Percentiles rank a stretch among this genome's conserved stretches.
Evolutionary conservation across 2,113 vertebrate genomes (phyloP).

Genomic region (Chaetorhynchus papuensis): DNA sequence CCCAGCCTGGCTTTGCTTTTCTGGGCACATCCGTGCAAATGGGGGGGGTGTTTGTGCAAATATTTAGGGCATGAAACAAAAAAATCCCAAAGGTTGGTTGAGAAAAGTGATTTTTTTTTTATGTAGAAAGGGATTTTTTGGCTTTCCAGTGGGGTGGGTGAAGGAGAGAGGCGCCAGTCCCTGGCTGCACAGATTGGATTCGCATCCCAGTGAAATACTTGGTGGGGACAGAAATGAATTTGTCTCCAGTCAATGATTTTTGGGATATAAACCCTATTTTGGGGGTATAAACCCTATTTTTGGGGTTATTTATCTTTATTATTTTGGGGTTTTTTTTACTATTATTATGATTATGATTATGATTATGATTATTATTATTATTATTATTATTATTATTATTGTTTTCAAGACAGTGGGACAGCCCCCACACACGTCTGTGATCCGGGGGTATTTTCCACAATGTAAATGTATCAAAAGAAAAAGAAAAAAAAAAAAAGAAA

Average conservation of each 20-base stretch:
- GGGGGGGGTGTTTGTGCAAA: not conserved
- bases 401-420: not conserved
- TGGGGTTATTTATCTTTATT: too few relatives aligned
- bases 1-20: not conserved
- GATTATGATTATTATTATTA: rapidly evolving
- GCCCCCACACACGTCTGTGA: not conserved
- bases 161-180: not conserved
- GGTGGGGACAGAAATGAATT: not conserved
- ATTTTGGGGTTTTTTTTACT: too few relatives aligned
- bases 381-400: too few relatives aligned
- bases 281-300: too few relatives aligned
- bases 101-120: not conserved
- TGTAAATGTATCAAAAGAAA: not conserved
- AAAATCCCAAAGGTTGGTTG: not conserved
- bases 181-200: rapidly evolving
- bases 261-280: not conserved
- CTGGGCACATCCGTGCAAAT: not conserved
- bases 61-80: not conserved
- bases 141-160: not conserved
- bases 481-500: not conserved
- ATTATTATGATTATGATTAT: not conserved
- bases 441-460: constrained; percentile 40
- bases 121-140: not conserved
- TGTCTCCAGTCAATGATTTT: not conserved
- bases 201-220: rapidly evolving